Percentiles rank a stretch among this genome's conserved stretches.
Conservation (phyloP, 2,797 vertebrate genomes). For the Psittacula derbiana region DNA sequence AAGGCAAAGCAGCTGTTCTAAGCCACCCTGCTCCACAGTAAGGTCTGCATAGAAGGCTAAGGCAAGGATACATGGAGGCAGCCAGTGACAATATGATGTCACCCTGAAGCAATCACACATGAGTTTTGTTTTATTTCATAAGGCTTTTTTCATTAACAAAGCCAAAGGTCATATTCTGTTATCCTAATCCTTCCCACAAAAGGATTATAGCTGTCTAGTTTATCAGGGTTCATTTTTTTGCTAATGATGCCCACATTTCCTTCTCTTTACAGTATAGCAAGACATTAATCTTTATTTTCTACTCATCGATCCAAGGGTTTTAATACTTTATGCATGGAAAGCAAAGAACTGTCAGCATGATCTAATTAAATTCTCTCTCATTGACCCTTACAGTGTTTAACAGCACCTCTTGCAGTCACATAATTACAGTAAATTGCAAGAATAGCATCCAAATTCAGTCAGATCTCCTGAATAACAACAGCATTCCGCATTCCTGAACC, state of each 20-base stretch:
- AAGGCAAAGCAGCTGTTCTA: constrained; percentile 36
- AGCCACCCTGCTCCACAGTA: neutral
- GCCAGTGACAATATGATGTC: neutral
- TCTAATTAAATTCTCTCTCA: constrained; percentile 19
- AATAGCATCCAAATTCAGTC: neutral
- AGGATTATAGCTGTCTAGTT: constrained; percentile 18
- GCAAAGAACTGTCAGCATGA: constrained; percentile 10
- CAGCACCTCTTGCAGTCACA: neutral
- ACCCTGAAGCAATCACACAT: neutral
- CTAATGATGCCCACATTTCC: neutral
- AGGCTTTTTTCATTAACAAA: constrained; percentile 10
- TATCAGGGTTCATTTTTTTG: neutral
- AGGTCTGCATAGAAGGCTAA: neutral
- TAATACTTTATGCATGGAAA: neutral
- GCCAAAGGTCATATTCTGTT: neutral
- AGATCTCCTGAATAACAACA: neutral
- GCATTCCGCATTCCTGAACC: neutral
- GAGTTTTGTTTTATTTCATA: constrained; percentile 14
- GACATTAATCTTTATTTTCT: constrained; percentile 38
- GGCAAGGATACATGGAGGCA: neutral
- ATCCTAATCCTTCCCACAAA: neutral
- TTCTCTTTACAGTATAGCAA: neutral
- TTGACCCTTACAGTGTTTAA: neutral
- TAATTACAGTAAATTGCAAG: constrained; percentile 28
- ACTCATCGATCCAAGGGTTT: neutral